A percentile compares a stretch with the other conserved stretches of the same genome.
phyloP scores from a whole-genome alignment of 2,113 vertebrate species.

The Coracopsis vasa region DNA sequence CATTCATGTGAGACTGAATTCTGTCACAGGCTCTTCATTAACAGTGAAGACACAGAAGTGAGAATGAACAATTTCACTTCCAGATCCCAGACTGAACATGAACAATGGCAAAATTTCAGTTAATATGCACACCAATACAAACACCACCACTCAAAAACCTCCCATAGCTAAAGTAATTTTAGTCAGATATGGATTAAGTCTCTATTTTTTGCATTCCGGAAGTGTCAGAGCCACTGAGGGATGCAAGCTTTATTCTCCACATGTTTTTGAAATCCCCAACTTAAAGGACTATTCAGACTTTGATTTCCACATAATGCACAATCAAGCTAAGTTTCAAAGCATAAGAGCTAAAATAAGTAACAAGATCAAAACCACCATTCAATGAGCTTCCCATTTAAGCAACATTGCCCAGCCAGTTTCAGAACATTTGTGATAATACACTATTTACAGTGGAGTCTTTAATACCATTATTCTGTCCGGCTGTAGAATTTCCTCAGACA shows the following conservation, averaged over 20 bases:
- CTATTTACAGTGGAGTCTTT: not conserved
- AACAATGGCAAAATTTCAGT: not conserved
- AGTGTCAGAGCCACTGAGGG: not conserved
- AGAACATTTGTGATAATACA: not conserved
- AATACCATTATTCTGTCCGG: not conserved
- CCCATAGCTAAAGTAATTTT: not conserved
- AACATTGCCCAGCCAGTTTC: not conserved
- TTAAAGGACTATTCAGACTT: not conserved
- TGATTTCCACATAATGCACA: not conserved
- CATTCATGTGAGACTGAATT: not conserved
- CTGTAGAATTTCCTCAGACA: not conserved
- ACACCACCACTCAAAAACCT: not conserved
- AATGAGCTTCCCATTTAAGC: not conserved
- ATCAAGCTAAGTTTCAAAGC: constrained; percentile 7
- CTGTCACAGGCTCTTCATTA: not conserved
- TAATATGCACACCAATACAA: not conserved
- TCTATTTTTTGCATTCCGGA: not conserved
- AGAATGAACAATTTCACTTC: not conserved
- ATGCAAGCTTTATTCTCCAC: not conserved
- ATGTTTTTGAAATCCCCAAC: not conserved
- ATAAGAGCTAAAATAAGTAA: not conserved
- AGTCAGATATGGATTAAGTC: not conserved
- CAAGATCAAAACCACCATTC: not conserved
- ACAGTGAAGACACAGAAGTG: not conserved
- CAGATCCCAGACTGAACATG: not conserved